Conservation (phyloP, 1,140 invertebrate species). For the Nomia melanderi region DNA sequence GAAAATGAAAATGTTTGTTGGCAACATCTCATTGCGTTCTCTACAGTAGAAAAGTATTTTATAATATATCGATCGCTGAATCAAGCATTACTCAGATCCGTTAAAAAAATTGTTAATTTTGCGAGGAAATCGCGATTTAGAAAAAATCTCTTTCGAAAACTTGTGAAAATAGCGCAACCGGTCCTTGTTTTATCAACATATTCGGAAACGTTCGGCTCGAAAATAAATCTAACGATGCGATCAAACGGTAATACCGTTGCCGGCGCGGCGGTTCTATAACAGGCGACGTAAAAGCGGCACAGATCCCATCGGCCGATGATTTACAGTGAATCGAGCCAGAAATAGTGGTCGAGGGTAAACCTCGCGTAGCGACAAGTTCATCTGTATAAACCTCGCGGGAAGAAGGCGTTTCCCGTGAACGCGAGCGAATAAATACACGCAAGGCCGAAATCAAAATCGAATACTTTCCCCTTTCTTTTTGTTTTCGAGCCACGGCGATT, state of each 20-base stretch:
- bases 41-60: too few relatives aligned
- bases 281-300: background rate
- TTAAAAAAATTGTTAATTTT: too few relatives aligned
- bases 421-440: background rate
- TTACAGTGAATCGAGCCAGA: slow-evolving; percentile 25
- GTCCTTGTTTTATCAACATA: background rate
- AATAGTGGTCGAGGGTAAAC: slow-evolving; percentile 19
- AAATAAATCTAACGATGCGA: slow-evolving; percentile 23
- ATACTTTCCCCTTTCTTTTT: slow-evolving; percentile 43
- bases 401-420: background rate
- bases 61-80: too few relatives aligned
- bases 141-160: background rate
- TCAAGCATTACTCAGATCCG: too few relatives aligned
- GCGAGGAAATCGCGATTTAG: too few relatives aligned
- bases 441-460: slow-evolving; percentile 1
- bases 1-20: too few relatives aligned
- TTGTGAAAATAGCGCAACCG: too few relatives aligned
- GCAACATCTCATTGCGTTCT: too few relatives aligned
- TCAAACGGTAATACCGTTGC: slow-evolving; percentile 6
- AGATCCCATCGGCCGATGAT: background rate
- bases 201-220: too few relatives aligned
- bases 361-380: slow-evolving; percentile 12
- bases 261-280: too few relatives aligned
- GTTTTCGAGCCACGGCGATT: background rate
- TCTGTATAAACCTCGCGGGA: background rate